Evolutionary conservation across 2,888 invertebrate species (phyloP), one percentile per base, ranked within the genome.

Genomic region (Meliscaeva auricollis): DNA sequence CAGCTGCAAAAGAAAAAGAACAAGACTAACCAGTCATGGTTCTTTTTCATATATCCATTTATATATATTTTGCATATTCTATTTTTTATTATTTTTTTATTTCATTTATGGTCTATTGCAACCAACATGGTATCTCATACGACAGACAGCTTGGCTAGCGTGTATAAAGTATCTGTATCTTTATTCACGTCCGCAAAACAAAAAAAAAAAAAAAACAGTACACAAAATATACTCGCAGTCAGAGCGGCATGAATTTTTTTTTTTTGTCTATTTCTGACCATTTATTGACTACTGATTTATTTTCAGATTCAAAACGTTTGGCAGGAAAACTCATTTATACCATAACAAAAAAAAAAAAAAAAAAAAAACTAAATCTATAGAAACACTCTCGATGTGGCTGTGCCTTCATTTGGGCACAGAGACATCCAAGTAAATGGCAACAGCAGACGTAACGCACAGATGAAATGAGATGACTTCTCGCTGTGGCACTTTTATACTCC

Each of bases 111-210:
- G 84, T 75, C 74, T 70, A 75, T 30, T 84, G 75, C 84, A 84
- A 75, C 75, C 58, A 75, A 80, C 66, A 60, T 66, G 66, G 77
- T 83, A 70, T 79, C 84, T 81, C 17, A 50, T 69, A 81, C 81
- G 81, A 85, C 85, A 85, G 85, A 85, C 85, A 85, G 85, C 81
- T 81, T 85, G 85, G 85, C 85, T 81, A 81, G 85, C 81, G 73
- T 76, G 69, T 30, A 69, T 32, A 38, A 46, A 64, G 17, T 64
- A 44, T 44, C 6, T 44, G 35, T 58, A 20, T 69, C 41, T 69
- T 32, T 66, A 13, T 58, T 20, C 35, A 58, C 54, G 70, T 66
- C 54, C 58, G 54, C 75, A 72, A 20, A 54, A 60, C 26, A 26
- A 26, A 26, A 26, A 26, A 2, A 70, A 52, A 15, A 50, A 20